phyloP scores from a whole-genome alignment of 2,888 invertebrate genomes.

The Odontocerum albicorne region DNA sequence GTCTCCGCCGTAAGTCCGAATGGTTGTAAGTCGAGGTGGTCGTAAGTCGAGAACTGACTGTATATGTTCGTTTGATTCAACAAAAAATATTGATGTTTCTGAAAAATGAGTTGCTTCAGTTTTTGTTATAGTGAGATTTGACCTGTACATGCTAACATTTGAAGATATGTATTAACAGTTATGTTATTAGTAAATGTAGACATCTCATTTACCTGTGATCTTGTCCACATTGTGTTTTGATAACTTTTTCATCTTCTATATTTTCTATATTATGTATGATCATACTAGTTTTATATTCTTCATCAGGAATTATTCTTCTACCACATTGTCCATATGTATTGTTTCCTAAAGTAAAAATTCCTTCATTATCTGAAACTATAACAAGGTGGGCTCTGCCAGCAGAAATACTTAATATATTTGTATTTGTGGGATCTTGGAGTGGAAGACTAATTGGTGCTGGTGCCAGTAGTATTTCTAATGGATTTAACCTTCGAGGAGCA shows the following conservation, averaged over 20 bases:
- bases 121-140: no score
- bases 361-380: constrained; percentile 76
- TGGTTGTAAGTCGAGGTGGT: no score
- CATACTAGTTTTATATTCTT: constrained; percentile 70
- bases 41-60: no score
- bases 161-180: neutral
- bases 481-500: constrained; percentile 61
- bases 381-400: constrained; percentile 89
- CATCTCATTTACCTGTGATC: constrained; percentile 81
- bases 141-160: no score
- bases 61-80: no score
- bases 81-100: no score
- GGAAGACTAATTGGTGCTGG: constrained; percentile 74
- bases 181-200: neutral
- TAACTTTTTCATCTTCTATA: constrained; percentile 63
- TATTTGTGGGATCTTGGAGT: constrained; percentile 57
- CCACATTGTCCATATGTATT: constrained; percentile 96
- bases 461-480: constrained; percentile 67
- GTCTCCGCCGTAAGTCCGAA: no score
- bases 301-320: constrained; percentile 71
- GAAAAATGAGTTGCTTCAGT: no score
- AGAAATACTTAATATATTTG: constrained; percentile 60
- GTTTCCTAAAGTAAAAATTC: constrained; percentile 83
- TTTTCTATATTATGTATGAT: constrained; percentile 66
- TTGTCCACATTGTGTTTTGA: constrained; percentile 81